Evolutionary conservation across 1,140 invertebrate species (phyloP), one percentile per base, ranked within the genome.

Genomic region (Conopomorpha cramerella): DNA sequence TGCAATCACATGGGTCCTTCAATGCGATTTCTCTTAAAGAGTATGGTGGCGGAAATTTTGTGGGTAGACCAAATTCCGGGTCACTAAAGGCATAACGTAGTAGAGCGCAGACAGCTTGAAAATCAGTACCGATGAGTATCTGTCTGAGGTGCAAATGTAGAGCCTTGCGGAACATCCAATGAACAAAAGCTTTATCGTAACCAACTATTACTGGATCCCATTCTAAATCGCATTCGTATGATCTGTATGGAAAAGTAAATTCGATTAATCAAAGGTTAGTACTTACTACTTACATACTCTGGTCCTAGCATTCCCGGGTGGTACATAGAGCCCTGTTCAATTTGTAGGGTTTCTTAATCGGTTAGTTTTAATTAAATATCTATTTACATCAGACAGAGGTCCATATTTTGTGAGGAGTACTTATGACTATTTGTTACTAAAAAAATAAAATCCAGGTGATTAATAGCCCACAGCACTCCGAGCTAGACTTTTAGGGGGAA

Each of bases 161-260:
- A 0, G 70, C 63, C 46, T 66, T 55, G 35, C 60, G 46, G 36
- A 74, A 74, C 70, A 74, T 74, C 66, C 67, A 71, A 32, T 74
- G 65, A 0, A 63, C 15, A 6, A 61, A 41, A 34, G 32, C 10
- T 36, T 52, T 58, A 2, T 60, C 37, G 11, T 63, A 64, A 3
- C 66, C 63, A 1, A 64, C 52, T n/a, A 52, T 36, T 35, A 59
- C 29, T 3, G 27, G 6, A 17, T 64, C 44, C 70, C 70, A 74
- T n/a, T 42, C 16, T 18, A 74, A 43, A 34, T 74, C 70, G 10
- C 67, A 65, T 38, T 55, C 50, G 28, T 72, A 74, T 1, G 65
- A 66, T 32, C 70, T 74, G 30, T 3, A 39, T 48, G 25, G 27
- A 16, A 34, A 26, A 11, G 38, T 15, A 3, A 32, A 11, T 8